A percentile compares a stretch with the other conserved stretches of the same genome.
These are phyloP conservation scores for Camponotus fellah DNA, from an alignment of 2,888 invertebrate species.

Conservation along the genomic window DNA sequence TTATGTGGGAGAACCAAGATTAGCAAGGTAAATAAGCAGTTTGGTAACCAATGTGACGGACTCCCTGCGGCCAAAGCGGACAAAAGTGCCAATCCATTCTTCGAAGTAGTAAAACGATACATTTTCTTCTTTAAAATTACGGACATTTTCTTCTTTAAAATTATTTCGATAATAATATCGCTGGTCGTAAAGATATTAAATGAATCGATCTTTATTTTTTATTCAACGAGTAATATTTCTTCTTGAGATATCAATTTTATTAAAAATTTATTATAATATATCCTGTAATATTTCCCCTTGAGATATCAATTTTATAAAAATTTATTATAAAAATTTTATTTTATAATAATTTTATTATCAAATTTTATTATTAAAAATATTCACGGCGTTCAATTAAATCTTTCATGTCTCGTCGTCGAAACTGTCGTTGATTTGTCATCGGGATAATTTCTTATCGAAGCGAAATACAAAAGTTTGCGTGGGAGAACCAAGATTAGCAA, in stretches of 20 bases:
- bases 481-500: no score
- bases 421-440: no score
- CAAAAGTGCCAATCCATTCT: constrained; percentile 21
- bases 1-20: neutral
- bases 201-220: neutral
- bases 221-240: neutral
- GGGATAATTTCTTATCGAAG: no score
- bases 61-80: neutral
- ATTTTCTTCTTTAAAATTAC: no score
- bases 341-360: neutral
- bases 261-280: no score
- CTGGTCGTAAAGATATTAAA: neutral
- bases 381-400: neutral
- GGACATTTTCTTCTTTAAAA: neutral
- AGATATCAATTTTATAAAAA: no score
- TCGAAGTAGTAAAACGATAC: no score
- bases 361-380: neutral
- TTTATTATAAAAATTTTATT: no score
- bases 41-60: neutral
- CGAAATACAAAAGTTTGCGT: no score
- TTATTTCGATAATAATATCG: neutral
- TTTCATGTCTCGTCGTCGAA: no score
- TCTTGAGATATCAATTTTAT: neutral
- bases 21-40: constrained; percentile 3
- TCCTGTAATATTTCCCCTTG: no score